A percentile compares a stretch with the other conserved stretches of the same genome.
These are phyloP conservation scores for Toxotes chatareus DNA, from an alignment of 2,113 vertebrate species.

Conservation along the genomic window DNA sequence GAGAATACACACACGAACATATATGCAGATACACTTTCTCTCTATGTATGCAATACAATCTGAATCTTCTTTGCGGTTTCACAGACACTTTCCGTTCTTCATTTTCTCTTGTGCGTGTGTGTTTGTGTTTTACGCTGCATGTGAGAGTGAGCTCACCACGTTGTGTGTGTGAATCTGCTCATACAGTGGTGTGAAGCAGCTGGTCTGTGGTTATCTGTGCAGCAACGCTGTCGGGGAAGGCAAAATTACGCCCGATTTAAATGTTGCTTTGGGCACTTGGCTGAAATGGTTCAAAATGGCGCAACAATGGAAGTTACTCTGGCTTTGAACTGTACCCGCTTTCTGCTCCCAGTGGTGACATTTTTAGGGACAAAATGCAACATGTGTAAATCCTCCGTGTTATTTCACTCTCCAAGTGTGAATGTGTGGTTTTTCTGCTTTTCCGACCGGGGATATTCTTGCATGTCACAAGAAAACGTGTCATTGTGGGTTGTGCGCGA, in stretches of 20 bases:
- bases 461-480: conserved; percentile 22
- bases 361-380: conserved; percentile 61
- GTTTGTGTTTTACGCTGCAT: conserved; percentile 22
- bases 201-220: conserved; percentile 65
- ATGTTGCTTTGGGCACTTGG: conserved; percentile 66
- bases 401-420: conserved; percentile 31
- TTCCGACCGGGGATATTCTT: not conserved
- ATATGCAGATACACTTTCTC: conserved; percentile 10
- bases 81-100: conserved; percentile 16
- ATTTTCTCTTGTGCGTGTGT: conserved; percentile 29
- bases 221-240: conserved; percentile 47
- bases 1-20: conserved; percentile 21
- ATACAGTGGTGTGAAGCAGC: conserved; percentile 69
- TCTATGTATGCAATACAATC: conserved; percentile 16
- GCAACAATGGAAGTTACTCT: conserved; percentile 69
- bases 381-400: conserved; percentile 9
- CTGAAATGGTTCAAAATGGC: conserved; percentile 77
- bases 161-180: conserved; percentile 45
- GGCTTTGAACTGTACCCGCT: conserved; percentile 49
- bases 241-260: conserved; percentile 62
- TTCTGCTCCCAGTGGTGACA: conserved; percentile 56
- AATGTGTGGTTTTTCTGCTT: conserved; percentile 25
- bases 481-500: conserved; percentile 28
- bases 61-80: conserved; percentile 3
- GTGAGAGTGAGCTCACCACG: conserved; percentile 12